phyloP scores from a whole-genome alignment of 1,140 invertebrate genomes.

The Neodiprion virginianus region DNA sequence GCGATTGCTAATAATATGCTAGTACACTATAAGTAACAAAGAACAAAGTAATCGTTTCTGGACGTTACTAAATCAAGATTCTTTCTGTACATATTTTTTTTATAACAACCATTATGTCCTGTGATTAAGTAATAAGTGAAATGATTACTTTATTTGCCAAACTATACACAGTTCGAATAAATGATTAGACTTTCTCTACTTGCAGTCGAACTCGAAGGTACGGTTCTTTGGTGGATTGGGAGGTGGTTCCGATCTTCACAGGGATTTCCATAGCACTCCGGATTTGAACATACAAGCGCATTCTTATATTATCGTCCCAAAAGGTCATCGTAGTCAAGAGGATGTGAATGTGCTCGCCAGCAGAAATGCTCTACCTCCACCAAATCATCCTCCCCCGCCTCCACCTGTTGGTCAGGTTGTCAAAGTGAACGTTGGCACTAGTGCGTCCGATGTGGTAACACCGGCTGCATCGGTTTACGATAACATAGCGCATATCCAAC shows the following conservation, averaged over 20 bases:
- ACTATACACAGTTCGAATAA: too few relatives aligned
- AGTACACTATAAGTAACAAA: too few relatives aligned
- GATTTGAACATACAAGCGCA: slow-evolving; percentile 70
- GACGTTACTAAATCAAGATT: too few relatives aligned
- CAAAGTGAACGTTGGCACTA: slow-evolving; percentile 70
- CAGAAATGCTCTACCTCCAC: slow-evolving; percentile 69
- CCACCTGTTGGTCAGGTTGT: slow-evolving; percentile 76
- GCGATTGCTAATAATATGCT: too few relatives aligned
- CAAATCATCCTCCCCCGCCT: slow-evolving; percentile 74
- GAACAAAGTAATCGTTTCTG: too few relatives aligned
- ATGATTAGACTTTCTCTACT: slow-evolving; percentile 20
- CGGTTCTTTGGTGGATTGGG: slow-evolving; percentile 65
- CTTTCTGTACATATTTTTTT: too few relatives aligned
- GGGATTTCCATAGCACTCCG: slow-evolving; percentile 89
- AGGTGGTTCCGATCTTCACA: slow-evolving; percentile 71
- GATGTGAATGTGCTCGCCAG: slow-evolving; percentile 69
- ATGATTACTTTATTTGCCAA: too few relatives aligned
- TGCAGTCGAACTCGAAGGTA: slow-evolving; percentile 59
- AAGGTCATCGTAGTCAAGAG: slow-evolving; percentile 78
- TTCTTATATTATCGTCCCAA: slow-evolving; percentile 54
- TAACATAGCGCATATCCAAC: slow-evolving; percentile 59
- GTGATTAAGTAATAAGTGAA: too few relatives aligned
- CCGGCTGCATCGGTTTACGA: slow-evolving; percentile 55
- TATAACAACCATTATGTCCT: too few relatives aligned
- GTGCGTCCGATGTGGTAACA: slow-evolving; percentile 55